These are phyloP conservation scores for Drosophila rufa DNA, from an alignment of 1,140 invertebrate species.

Conservation along the genomic window DNA sequence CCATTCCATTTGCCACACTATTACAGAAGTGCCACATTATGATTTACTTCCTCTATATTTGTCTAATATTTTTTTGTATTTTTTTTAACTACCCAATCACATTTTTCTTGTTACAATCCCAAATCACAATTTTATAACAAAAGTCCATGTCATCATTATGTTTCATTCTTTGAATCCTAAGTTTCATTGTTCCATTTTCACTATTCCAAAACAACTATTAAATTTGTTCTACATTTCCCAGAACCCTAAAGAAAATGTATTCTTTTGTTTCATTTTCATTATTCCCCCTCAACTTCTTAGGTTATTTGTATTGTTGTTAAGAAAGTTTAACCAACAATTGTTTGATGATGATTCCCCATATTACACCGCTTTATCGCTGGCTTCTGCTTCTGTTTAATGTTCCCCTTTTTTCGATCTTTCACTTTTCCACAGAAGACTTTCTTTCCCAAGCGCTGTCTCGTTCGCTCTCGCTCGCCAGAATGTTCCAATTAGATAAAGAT, in stretches of 20 bases:
- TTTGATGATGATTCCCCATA: neutral
- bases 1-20: no score
- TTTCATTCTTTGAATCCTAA: neutral
- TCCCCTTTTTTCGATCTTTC: slow-evolving; percentile 36
- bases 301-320: neutral
- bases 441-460: neutral
- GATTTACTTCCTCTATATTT: no score
- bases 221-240: neutral
- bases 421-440: slow-evolving; percentile 21
- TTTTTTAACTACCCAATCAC: no score
- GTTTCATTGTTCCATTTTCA: neutral
- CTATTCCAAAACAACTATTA: neutral
- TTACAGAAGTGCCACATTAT: no score
- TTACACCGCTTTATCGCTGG: neutral
- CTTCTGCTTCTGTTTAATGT: slow-evolving; percentile 21
- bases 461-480: slow-evolving; percentile 16
- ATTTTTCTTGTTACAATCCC: no score
- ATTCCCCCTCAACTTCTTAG: neutral
- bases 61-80: no score
- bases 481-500: slow-evolving; percentile 40
- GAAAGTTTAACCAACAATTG: neutral
- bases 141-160: neutral
- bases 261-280: neutral
- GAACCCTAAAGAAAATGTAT: neutral
- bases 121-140: no score